Base-by-base conservation (phyloP, 2,113 vertebrate species). In the Aramus guarauna region DNA sequence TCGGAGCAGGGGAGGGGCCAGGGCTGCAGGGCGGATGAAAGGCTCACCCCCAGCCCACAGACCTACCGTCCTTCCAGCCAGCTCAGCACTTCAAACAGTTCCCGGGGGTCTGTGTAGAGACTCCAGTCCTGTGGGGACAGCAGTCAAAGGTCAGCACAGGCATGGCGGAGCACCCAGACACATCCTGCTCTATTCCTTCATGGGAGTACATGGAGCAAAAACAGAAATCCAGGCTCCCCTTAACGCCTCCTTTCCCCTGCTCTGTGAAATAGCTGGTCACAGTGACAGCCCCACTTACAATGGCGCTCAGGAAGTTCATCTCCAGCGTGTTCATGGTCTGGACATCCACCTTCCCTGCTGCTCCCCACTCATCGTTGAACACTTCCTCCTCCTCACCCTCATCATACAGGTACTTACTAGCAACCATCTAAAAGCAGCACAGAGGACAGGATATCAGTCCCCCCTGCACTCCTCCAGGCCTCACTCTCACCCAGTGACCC, bases 371-470 rank as follows among this genome's bases (percentile, higher is more conserved):
- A 0, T 99, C 99, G 0, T 99, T 99, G 97, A 99, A 99, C 43
- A 99, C 99, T 82, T 99, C 99, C 59, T 99, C 99, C 36, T 99
- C 99, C 75, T 99, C 99, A 8, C 99, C 99, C 97, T 99, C 99
- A 20, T 99, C 99, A 15, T 99, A 99, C 91, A 99, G 98, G 96
- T 99, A 99, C 96, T 99, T 99, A 96, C 99, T 99, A 92, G 99
- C 99, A 94, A 99, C 99, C 99, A 99, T 99, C 99, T 99, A 93
- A 77, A 92, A 81, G 76, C 11, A 79, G 58, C 58, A 94, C 37
- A 80, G 63, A 89, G 32, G 15, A 91, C 23, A 91, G 9, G 32
- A 73, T 41, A 34, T 94, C 56, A 92, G 79, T 32, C 6, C 30
- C 19, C 24, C 11, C 20, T 27, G 27, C 30, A 45, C 14, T 68